Percentiles rank a stretch among this genome's conserved stretches.
Conservation (phyloP, 2,797 vertebrate genomes). For the Alauda arvensis region DNA sequence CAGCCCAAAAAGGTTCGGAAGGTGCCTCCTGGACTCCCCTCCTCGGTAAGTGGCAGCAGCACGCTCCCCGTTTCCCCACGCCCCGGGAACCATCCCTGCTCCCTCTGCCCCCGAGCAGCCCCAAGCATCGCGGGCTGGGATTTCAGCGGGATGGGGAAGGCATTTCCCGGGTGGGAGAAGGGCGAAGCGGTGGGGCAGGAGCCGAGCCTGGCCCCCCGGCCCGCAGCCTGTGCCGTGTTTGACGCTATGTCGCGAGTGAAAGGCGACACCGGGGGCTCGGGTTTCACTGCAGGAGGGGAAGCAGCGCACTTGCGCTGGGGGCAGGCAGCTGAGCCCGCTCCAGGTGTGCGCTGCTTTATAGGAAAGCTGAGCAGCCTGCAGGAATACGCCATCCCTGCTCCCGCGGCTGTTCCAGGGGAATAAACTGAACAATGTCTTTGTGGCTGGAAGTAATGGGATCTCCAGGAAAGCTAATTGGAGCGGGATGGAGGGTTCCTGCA, state of each 20-base stretch:
- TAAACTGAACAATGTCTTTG: constrained; percentile 26
- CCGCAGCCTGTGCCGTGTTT: neutral
- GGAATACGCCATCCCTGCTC: neutral
- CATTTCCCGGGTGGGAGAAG: fast-evolving
- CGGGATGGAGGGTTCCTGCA: neutral
- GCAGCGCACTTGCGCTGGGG: neutral
- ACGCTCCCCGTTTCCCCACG: fast-evolving
- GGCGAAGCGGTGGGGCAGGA: neutral
- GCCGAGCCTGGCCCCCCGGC: neutral
- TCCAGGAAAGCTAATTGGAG: constrained; percentile 34
- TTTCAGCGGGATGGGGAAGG: neutral
- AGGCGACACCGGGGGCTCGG: neutral
- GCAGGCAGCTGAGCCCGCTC: constrained; percentile 26
- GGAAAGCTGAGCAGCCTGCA: constrained; percentile 19
- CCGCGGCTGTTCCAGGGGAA: neutral
- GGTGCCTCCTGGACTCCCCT: constrained; percentile 94
- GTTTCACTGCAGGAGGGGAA: neutral
- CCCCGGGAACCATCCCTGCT: neutral
- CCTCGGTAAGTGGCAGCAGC: constrained; percentile 83
- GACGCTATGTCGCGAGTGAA: neutral
- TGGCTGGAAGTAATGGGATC: constrained; percentile 49
- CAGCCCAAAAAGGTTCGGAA: constrained; percentile 98
- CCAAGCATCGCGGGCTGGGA: fast-evolving
- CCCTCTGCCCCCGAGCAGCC: neutral
- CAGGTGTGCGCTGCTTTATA: constrained; percentile 13